Conservation (phyloP, 2,888 invertebrate species). For the Catonia carolina region DNA sequence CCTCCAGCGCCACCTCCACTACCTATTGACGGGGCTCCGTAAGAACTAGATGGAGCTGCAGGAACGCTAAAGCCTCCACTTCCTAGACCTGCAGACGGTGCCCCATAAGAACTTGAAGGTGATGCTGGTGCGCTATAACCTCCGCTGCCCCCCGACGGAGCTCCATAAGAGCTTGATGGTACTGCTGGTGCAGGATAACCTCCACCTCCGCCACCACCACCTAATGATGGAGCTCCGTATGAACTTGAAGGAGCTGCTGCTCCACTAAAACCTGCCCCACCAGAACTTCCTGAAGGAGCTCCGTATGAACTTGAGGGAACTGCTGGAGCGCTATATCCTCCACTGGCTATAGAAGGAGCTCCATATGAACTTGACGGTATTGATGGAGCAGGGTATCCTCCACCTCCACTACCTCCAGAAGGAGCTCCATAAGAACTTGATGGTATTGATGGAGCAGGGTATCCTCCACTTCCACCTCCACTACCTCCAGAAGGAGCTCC, state of each 20-base stretch:
- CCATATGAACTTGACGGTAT: constrained; percentile 18
- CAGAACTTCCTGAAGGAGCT: constrained; percentile 23
- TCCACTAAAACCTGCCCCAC: constrained; percentile 16
- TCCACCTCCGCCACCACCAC: constrained; percentile 24
- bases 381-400: constrained; percentile 1
- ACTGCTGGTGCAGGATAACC: constrained; percentile 10
- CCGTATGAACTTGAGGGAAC: constrained; percentile 17
- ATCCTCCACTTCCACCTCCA: constrained; percentile 28
- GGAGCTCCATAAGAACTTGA: constrained; percentile 24
- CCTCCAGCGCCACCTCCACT: constrained; percentile 16
- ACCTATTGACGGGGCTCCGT: constrained; percentile 17
- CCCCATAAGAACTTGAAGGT: constrained; percentile 19
- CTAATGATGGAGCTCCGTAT: constrained; percentile 20
- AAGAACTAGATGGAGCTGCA: constrained; percentile 20
- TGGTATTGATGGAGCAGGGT: constrained; percentile 26
- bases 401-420: constrained; percentile 7
- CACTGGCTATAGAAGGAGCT: constrained; percentile 13
- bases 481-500: constrained; percentile 10
- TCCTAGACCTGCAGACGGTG: constrained; percentile 39
- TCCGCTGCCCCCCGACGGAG: constrained; percentile 10
- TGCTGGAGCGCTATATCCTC: not conserved
- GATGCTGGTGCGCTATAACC: constrained; percentile 21
- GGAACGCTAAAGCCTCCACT: constrained; percentile 25
- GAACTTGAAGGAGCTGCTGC: constrained; percentile 17
- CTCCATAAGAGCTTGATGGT: constrained; percentile 24